Evolutionary conservation across 2,888 invertebrate genomes (phyloP).

Genomic region (Dichetophora obliterata): DNA sequence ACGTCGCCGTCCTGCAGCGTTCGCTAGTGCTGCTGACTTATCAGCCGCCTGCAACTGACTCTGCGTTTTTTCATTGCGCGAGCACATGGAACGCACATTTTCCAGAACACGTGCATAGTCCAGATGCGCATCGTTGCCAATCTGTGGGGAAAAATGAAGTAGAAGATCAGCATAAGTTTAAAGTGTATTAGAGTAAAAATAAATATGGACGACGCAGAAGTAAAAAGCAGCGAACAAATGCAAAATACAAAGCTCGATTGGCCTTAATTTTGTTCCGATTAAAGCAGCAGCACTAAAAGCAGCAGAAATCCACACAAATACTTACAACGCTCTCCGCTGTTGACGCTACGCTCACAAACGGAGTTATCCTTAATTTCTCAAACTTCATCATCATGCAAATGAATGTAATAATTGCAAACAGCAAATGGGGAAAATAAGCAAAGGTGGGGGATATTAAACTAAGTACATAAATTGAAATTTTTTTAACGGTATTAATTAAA

Average conservation of each 20-base stretch:
- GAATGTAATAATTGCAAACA: background rate
- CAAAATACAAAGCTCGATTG: background rate
- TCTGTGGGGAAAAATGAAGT: slow-evolving; percentile 52
- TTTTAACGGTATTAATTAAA: background rate
- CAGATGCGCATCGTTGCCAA: slow-evolving; percentile 66
- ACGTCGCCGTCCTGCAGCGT: slow-evolving; percentile 55
- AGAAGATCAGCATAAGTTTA: background rate
- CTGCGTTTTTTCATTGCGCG: slow-evolving; percentile 73
- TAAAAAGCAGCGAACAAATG: background rate
- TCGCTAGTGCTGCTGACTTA: slow-evolving; percentile 49
- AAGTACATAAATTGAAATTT: background rate
- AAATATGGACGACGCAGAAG: background rate
- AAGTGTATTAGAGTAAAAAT: slow-evolving; percentile 42
- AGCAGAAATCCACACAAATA: background rate
- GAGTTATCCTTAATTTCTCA: slow-evolving; percentile 60
- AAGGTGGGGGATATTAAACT: background rate
- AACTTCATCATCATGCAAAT: slow-evolving; percentile 45
- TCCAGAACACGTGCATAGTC: slow-evolving; percentile 71
- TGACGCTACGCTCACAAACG: slow-evolving; percentile 59
- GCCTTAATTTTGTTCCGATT: background rate
- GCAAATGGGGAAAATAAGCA: background rate
- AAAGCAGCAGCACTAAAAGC: background rate
- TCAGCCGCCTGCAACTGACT: slow-evolving; percentile 56
- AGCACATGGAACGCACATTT: slow-evolving; percentile 75
- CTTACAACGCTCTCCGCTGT: slow-evolving; percentile 48